These are phyloP conservation scores for Ceramica pisi DNA, from an alignment of 2,888 invertebrate species.

Conservation along the genomic window DNA sequence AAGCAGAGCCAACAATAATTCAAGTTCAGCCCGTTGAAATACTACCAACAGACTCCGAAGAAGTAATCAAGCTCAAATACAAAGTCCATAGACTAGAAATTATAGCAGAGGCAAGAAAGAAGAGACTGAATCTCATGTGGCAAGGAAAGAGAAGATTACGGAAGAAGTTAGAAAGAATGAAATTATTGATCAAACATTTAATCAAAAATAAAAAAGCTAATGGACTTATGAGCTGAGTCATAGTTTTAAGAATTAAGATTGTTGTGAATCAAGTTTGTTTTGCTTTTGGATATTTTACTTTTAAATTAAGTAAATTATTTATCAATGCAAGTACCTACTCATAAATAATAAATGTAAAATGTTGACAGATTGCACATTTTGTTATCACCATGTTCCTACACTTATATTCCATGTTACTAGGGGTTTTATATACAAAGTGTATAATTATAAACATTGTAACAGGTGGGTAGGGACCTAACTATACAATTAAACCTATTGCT, in stretches of 20 bases:
- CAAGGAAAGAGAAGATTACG: constrained; percentile 75
- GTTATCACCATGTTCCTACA: too few relatives aligned
- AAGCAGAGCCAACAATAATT: constrained; percentile 77
- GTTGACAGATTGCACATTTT: neutral
- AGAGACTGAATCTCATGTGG: constrained; percentile 78
- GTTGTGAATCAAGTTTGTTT: neutral
- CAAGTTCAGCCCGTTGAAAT: constrained; percentile 72
- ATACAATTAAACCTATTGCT: too few relatives aligned
- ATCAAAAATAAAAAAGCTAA: constrained; percentile 72
- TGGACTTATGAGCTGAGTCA: constrained; percentile 22
- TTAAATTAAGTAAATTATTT: neutral
- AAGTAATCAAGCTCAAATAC: constrained; percentile 79
- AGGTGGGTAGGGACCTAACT: too few relatives aligned
- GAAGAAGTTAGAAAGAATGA: constrained; percentile 78
- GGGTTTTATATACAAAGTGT: too few relatives aligned
- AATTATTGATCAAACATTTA: constrained; percentile 78
- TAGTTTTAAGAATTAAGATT: neutral
- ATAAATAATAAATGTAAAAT: neutral
- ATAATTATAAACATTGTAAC: too few relatives aligned
- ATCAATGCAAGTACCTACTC: neutral
- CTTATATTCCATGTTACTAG: too few relatives aligned
- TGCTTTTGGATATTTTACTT: neutral
- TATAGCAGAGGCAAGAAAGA: constrained; percentile 79
- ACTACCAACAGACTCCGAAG: constrained; percentile 75
- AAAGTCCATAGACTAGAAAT: constrained; percentile 80